Evolutionary conservation across 2,888 invertebrate genomes (phyloP), one percentile per base, ranked within the genome.

Genomic region (Nematopogon swammerdamellus): DNA sequence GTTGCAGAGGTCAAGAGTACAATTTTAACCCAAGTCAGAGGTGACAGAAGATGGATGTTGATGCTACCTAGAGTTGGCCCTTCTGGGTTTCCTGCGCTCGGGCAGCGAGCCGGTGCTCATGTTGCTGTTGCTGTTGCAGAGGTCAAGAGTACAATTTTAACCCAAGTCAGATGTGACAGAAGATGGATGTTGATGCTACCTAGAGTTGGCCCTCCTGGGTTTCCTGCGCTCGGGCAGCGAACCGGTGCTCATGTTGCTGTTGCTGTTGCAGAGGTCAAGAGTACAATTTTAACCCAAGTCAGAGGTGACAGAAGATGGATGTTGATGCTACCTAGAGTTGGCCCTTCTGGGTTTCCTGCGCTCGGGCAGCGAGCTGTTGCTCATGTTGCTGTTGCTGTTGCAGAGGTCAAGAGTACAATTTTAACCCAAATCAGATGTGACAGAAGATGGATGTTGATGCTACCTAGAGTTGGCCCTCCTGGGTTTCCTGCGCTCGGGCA

Each of bases 351-450:
- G 36, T 18, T 20, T 46, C 48, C 77, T 61, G n/a, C 77, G 67
- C 60, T 77, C 79, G 18, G 79, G 79, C 59, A 79, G 60, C 47
- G 79, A 77, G 50, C 58, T 69, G 29, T 76, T 76, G 60, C 79
- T 79, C 59, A 76, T 77, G 63, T 79, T 79, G 61, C 77, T 77
- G 61, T 79, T 77, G 16, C 79, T 75, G 57, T 79, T 79, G 54
- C 76, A 66, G 55, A 79, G 58, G 60, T 79, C 79, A 2, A 79
- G 79, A 51, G 79, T 79, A 49, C 74, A n/a, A 49, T 74, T 62
- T n/a, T n/a, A n/a, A n/a, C n/a, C n/a, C n/a, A n/a, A n/a, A n/a
- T n/a, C n/a, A n/a, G n/a, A n/a, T n/a, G n/a, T n/a, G n/a, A n/a
- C n/a, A n/a, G n/a, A n/a, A n/a, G n/a, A n/a, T n/a, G n/a, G n/a